Percentiles rank a stretch among this genome's conserved stretches.
These are phyloP conservation scores for Ellobius talpinus DNA, from an alignment of 2,113 vertebrate species.

Conservation along the genomic window DNA sequence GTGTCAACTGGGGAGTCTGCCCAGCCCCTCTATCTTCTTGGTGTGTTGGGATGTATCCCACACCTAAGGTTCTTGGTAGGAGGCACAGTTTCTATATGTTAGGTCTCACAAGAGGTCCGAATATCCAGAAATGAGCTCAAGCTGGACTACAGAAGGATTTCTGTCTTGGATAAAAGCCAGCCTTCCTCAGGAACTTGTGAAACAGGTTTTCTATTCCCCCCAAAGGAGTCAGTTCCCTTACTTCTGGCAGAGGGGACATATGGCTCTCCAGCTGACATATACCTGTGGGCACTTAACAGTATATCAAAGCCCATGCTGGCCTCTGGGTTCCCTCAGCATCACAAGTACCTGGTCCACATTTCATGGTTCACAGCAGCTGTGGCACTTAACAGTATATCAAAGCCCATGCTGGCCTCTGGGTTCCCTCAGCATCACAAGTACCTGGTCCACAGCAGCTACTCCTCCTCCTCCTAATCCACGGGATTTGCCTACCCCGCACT, in stretches of 20 bases:
- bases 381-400: too few relatives aligned
- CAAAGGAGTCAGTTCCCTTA: background rate
- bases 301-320: background rate
- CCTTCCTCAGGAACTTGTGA: background rate
- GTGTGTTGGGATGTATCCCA: background rate
- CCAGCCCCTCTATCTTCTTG: background rate
- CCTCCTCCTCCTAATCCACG: background rate
- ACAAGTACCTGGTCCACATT: background rate
- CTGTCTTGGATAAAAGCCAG: background rate
- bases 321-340: background rate
- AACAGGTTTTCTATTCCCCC: background rate
- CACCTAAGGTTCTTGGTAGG: too few relatives aligned
- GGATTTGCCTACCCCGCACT: background rate
- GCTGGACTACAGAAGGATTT: background rate
- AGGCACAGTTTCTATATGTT: background rate
- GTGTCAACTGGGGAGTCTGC: background rate
- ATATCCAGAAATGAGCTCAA: background rate
- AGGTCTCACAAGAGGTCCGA: background rate
- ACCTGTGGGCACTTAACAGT: background rate
- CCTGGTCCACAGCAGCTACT: background rate
- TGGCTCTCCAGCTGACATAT: background rate
- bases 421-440: background rate
- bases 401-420: background rate
- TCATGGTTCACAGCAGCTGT: background rate
- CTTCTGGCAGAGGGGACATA: background rate